Evolutionary conservation across 2,113 vertebrate species (phyloP), one percentile per base, ranked within the genome.

Genomic region (Vidua chalybeata): DNA sequence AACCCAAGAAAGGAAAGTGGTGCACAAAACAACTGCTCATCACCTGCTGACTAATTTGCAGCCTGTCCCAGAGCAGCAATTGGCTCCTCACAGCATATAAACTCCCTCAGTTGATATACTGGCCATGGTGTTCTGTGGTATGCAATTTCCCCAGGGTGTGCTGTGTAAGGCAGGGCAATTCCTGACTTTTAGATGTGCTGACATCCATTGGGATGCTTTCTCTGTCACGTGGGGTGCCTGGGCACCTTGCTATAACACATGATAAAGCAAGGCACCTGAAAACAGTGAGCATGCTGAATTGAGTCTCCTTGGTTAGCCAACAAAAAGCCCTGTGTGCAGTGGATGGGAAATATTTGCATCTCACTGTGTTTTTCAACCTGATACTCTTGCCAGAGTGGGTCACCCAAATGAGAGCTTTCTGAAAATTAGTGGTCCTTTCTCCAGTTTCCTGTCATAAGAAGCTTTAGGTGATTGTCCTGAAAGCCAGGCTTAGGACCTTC

Each of bases 161-260:
- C 28, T 63, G 54, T 30, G 41, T 11, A 45, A 27, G 3, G 6
- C 26, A 85, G 24, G 55, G n/a, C 4, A 58, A 41, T 63, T 66
- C 16, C 26, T 56, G 19, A 23, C 51, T 88, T 94, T 52, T 0
- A 22, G 62, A 64, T n/a, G 19, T 37, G 24, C 19, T 84, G 28
- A 31, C 46, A 37, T 30, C 39, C 39, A 37, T 48, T 48, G 54
- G 52, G 54, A 75, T 64, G 31, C 13, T 24, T 78, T 68, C 24
- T 31, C 19, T 2, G 3, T 62, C 5, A 1, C 0, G 0, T 31
- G 41, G 49, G 4, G 6, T 13, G 8, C 11, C 20, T 49, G 86
- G 37, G 28, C 51, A 33, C 24, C 23, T 54, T 88, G 67, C 49
- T 26, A 12, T 54, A 23, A 10, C 11, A 54, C 10, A 14, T 12